phyloP scores from a whole-genome alignment of 2,113 vertebrate genomes.

The Bambusicola thoracicus region DNA sequence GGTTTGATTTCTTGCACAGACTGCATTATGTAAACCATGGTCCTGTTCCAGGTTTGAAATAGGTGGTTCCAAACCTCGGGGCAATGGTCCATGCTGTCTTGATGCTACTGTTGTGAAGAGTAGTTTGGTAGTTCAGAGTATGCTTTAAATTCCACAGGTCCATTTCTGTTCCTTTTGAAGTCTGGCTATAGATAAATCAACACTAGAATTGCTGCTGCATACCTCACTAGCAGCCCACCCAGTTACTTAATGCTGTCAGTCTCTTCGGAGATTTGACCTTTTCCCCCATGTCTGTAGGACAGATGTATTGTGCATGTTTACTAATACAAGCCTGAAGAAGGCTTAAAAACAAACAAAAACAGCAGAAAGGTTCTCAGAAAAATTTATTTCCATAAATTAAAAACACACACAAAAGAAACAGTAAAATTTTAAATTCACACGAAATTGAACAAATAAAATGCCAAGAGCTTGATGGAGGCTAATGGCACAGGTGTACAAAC shows the following conservation, averaged over 20 bases:
- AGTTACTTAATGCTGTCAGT: not conserved
- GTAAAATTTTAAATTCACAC: conserved; percentile 71
- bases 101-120: not conserved
- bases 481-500: conserved; percentile 74
- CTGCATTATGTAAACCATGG: not conserved
- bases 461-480: conserved; percentile 61
- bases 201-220: not conserved
- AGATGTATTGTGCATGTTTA: not conserved
- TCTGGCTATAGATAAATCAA: not conserved
- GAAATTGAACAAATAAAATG: conserved; percentile 73
- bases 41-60: not conserved
- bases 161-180: not conserved
- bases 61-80: not conserved
- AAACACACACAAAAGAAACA: conserved; percentile 70
- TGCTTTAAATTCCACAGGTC: not conserved
- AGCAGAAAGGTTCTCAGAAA: conserved; percentile 67
- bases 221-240: not conserved
- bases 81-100: not conserved
- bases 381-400: conserved; percentile 85
- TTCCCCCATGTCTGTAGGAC: not conserved
- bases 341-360: not conserved
- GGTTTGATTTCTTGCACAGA: not conserved
- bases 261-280: not conserved
- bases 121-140: not conserved
- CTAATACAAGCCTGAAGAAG: not conserved